phyloP scores from a whole-genome alignment of 2,113 vertebrate species.

The Sander lucioperca region DNA sequence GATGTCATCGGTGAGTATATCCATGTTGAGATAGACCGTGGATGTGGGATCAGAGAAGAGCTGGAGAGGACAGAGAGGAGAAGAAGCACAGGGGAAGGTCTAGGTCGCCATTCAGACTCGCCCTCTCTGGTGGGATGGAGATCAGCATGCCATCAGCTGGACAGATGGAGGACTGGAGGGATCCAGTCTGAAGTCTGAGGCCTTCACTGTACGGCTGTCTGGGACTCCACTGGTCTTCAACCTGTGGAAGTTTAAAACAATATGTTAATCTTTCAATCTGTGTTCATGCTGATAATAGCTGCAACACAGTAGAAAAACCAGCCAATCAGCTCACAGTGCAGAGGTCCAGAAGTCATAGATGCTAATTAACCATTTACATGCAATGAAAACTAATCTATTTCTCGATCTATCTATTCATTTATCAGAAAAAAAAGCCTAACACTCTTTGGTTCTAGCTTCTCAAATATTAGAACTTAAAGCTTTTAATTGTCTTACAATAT shows the following conservation, averaged over 20 bases:
- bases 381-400: too few relatives aligned
- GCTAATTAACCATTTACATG: neutral
- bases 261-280: neutral
- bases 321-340: neutral
- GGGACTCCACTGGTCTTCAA: slow-evolving; percentile 1
- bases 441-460: too few relatives aligned
- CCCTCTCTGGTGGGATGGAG: slow-evolving; percentile 17
- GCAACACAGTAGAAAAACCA: neutral
- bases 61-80: neutral
- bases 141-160: slow-evolving; percentile 59
- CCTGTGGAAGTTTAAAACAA: slow-evolving; percentile 33
- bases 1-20: rapidly evolving
- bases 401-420: too few relatives aligned
- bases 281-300: neutral
- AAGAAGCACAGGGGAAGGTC: neutral
- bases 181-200: neutral
- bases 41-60: neutral
- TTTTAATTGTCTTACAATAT: too few relatives aligned
- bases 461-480: too few relatives aligned
- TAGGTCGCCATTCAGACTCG: slow-evolving; percentile 44
- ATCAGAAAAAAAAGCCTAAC: too few relatives aligned
- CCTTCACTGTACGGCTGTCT: neutral
- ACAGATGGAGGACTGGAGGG: neutral
- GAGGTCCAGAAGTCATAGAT: neutral
- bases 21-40: slow-evolving; percentile 45